Percentiles rank a stretch among this genome's conserved stretches.
Conservation (phyloP, 1,140 invertebrate genomes). For the Pachyrhynchus sulphureomaculatus region DNA sequence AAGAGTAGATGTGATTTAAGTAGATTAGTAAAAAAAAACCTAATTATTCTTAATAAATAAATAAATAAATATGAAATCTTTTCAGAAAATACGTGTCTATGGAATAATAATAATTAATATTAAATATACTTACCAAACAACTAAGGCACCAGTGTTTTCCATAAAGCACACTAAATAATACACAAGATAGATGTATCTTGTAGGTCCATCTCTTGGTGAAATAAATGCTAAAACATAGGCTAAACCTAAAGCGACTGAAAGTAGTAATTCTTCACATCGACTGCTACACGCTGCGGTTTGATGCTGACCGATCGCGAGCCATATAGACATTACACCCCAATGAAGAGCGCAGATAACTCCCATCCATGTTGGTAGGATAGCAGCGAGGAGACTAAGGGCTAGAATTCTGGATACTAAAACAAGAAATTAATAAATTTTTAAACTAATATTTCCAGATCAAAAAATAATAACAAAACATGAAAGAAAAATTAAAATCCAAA, state of each 20-base stretch:
- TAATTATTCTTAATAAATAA: too few relatives aligned
- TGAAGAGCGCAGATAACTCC: constrained; percentile 49
- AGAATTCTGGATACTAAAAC: constrained; percentile 47
- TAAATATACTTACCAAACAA: constrained; percentile 55
- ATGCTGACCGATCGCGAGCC: constrained; percentile 50
- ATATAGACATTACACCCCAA: constrained; percentile 51
- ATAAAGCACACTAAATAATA: constrained; percentile 56
- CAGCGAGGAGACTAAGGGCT: constrained; percentile 49
- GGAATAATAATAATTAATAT: too few relatives aligned
- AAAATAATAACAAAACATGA: too few relatives aligned
- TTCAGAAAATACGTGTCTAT: too few relatives aligned
- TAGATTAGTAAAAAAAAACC: too few relatives aligned
- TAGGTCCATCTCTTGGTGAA: constrained; percentile 54
- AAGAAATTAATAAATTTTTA: background rate
- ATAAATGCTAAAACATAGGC: constrained; percentile 55
- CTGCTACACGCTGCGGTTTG: constrained; percentile 51
- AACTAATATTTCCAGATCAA: background rate
- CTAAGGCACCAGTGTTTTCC: constrained; percentile 54
- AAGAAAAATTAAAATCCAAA: background rate
- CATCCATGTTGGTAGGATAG: constrained; percentile 51
- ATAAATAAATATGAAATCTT: too few relatives aligned
- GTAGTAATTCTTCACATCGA: constrained; percentile 53
- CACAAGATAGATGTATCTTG: constrained; percentile 53
- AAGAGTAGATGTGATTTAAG: too few relatives aligned
- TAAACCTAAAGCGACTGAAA: constrained; percentile 51